Percentiles rank a stretch among this genome's conserved stretches.
phyloP scores from a whole-genome alignment of 1,140 invertebrate species.

The Archegozetes longisetosus region DNA sequence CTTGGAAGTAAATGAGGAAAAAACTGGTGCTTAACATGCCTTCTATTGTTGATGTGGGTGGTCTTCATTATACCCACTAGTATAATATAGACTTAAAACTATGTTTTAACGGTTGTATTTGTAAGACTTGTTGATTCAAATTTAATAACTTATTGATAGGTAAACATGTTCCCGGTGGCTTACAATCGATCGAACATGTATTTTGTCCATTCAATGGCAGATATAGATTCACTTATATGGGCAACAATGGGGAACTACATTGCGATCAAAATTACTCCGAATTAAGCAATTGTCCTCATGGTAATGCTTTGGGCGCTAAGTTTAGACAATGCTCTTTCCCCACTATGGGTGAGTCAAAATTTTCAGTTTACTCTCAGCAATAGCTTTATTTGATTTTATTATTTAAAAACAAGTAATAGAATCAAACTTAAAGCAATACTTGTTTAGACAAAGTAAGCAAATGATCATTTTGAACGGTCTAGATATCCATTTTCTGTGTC shows the following conservation, averaged over 20 bases:
- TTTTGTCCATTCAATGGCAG: constrained; percentile 48
- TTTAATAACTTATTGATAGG: constrained; percentile 12
- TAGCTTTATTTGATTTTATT: neutral
- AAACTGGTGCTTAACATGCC: neutral
- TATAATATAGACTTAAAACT: neutral
- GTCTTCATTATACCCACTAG: neutral
- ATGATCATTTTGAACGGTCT: too few relatives aligned
- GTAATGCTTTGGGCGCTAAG: constrained; percentile 39
- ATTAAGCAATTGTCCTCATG: constrained; percentile 45
- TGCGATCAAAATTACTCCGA: constrained; percentile 39
- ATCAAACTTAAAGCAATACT: too few relatives aligned
- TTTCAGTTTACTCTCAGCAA: neutral
- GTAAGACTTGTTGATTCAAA: neutral
- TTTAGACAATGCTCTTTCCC: constrained; percentile 41
- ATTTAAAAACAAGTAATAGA: neutral
- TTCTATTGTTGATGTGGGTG: neutral
- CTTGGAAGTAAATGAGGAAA: neutral
- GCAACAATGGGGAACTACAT: constrained; percentile 36
- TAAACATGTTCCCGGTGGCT: constrained; percentile 20
- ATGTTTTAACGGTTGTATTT: neutral
- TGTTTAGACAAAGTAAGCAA: too few relatives aligned
- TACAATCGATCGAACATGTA: constrained; percentile 31
- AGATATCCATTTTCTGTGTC: constrained; percentile 48
- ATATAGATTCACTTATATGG: constrained; percentile 42
- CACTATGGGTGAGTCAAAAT: constrained; percentile 36